Evolutionary conservation across 2,888 invertebrate species (phyloP).

Genomic region (Dusona sp.): DNA sequence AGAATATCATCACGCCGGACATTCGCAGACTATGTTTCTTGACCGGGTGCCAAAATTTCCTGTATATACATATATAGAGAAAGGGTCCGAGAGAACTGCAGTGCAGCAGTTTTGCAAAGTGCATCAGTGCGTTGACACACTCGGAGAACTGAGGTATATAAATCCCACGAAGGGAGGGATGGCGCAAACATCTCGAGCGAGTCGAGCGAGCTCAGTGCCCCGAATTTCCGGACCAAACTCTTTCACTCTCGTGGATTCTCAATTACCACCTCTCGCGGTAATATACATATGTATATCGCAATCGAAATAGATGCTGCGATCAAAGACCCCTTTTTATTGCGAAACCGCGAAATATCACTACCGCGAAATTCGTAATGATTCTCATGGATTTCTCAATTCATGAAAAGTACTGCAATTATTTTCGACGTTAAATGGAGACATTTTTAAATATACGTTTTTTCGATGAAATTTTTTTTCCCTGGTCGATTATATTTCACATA

Average conservation of each 20-base stretch:
- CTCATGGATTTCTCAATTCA: conserved; percentile 26
- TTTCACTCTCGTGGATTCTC: conserved; percentile 48
- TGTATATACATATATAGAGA: conserved; percentile 64
- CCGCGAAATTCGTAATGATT: conserved; percentile 53
- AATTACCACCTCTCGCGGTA: conserved; percentile 39
- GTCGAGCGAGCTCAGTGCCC: conserved; percentile 22
- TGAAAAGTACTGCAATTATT: conserved; percentile 6
- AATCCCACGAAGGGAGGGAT: conserved; percentile 50
- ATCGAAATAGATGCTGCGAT: conserved; percentile 62
- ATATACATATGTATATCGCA: conserved; percentile 29
- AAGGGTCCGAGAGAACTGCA: conserved; percentile 26
- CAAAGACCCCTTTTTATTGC: conserved; percentile 63
- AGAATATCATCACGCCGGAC: conserved; percentile 78
- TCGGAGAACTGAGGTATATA: conserved; percentile 58
- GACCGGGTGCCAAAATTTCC: conserved; percentile 79
- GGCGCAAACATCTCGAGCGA: conserved; percentile 31
- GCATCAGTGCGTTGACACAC: conserved; percentile 66
- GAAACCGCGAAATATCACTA: conserved; percentile 52
- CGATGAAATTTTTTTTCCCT: background rate
- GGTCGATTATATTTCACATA: background rate
- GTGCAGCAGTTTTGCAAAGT: conserved; percentile 47
- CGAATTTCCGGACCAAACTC: conserved; percentile 65
- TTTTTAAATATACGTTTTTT: background rate
- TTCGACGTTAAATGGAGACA: background rate
- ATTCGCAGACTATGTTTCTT: conserved; percentile 80